A percentile compares a stretch with the other conserved stretches of the same genome.
Conservation (phyloP, 2,797 vertebrate genomes). For the Gadopsis marmoratus region DNA sequence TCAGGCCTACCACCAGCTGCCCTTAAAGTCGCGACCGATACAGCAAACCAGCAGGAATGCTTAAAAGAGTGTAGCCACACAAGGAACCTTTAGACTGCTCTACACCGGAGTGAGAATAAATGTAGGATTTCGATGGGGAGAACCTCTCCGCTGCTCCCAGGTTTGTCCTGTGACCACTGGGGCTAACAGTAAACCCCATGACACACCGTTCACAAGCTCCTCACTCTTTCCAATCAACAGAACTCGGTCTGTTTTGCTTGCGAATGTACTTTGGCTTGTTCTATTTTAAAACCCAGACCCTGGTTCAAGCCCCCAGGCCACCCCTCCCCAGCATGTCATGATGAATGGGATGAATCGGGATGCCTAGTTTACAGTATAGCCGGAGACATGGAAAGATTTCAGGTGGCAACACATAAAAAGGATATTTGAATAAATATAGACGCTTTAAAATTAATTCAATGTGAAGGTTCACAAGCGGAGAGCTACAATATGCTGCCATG, state of each 20-base stretch:
- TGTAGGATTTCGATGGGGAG: constrained; percentile 76
- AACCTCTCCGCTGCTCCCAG: constrained; percentile 74
- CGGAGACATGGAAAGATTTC: constrained; percentile 81
- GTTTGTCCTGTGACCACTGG: constrained; percentile 79
- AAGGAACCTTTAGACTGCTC: constrained; percentile 74
- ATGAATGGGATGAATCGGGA: constrained; percentile 82
- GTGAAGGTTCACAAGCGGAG: constrained; percentile 21
- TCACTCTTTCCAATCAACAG: constrained; percentile 89
- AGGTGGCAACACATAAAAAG: constrained; percentile 69
- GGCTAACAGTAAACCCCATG: constrained; percentile 83
- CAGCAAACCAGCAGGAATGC: constrained; percentile 69
- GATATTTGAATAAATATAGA: constrained; percentile 46
- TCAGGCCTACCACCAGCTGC: constrained; percentile 50
- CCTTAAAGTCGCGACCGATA: constrained; percentile 56
- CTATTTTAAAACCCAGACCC: constrained; percentile 86
- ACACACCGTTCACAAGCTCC: constrained; percentile 86
- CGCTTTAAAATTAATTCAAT: constrained; percentile 39
- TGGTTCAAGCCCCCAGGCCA: constrained; percentile 70
- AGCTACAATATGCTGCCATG: not conserved
- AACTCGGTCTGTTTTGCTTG: constrained; percentile 86
- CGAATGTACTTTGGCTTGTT: constrained; percentile 85
- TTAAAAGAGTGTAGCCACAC: constrained; percentile 71
- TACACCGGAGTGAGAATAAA: constrained; percentile 72
- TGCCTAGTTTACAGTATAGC: constrained; percentile 75
- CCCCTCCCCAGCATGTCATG: constrained; percentile 69